Percentiles rank a stretch among this genome's conserved stretches.
Evolutionary conservation across 2,797 vertebrate genomes (phyloP).

Genomic region (Lacerta bilineata): DNA sequence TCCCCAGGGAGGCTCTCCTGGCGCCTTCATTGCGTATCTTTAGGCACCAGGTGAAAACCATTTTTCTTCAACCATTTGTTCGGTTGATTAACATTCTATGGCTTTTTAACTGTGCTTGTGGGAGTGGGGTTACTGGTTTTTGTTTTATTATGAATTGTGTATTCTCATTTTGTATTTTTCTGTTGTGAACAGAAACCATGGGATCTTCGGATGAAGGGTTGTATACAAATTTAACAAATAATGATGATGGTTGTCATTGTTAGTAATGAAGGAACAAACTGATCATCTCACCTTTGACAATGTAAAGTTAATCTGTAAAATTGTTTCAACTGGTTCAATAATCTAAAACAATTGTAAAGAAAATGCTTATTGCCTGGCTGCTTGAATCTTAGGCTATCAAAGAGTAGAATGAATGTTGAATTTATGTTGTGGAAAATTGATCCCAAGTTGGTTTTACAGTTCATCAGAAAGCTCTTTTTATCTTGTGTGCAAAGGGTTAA

Average conservation of each 20-base stretch:
- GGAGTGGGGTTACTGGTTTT: too few relatives aligned
- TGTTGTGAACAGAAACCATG: too few relatives aligned
- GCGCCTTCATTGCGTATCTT: too few relatives aligned
- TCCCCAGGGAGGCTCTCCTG: too few relatives aligned
- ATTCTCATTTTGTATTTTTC: too few relatives aligned
- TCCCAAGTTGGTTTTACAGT: conserved; percentile 86
- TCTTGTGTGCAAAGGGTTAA: conserved; percentile 86
- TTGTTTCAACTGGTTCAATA: conserved; percentile 66
- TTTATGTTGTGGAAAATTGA: conserved; percentile 89
- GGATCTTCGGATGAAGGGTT: too few relatives aligned
- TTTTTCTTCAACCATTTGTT: too few relatives aligned
- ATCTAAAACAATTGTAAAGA: conserved; percentile 71
- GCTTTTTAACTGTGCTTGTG: too few relatives aligned
- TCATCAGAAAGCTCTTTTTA: conserved; percentile 84
- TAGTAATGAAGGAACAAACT: conserved; percentile 39
- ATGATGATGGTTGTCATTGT: neutral
- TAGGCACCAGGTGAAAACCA: too few relatives aligned
- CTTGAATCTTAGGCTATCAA: conserved; percentile 77
- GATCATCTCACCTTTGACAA: conserved; percentile 62
- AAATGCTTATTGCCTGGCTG: conserved; percentile 71
- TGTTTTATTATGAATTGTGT: too few relatives aligned
- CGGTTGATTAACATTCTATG: too few relatives aligned
- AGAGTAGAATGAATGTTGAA: conserved; percentile 80
- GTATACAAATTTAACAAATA: too few relatives aligned
- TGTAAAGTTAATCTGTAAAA: conserved; percentile 54